phyloP scores from a whole-genome alignment of 2,888 invertebrate genomes.

The Eupithecia pulchellata region DNA sequence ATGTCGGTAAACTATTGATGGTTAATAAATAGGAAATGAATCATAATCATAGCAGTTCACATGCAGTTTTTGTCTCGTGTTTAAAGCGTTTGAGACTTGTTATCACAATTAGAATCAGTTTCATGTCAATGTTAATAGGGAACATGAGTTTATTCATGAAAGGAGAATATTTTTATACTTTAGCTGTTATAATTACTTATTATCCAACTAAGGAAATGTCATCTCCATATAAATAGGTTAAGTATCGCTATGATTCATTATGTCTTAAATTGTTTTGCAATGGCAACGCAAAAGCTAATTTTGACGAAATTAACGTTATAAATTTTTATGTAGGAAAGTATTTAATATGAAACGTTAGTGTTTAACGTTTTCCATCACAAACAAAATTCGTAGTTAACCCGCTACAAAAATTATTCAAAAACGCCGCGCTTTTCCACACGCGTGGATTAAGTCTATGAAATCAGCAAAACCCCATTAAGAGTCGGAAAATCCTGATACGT shows the following conservation, averaged over 20 bases:
- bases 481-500: too few species aligned
- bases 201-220: neutral
- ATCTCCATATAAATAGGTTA: neutral
- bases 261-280: neutral
- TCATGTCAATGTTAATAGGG: constrained; percentile 57
- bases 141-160: constrained; percentile 51
- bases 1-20: constrained; percentile 53
- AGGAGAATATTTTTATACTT: neutral
- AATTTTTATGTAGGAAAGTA: neutral
- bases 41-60: constrained; percentile 55
- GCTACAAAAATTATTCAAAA: too few species aligned
- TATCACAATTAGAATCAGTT: constrained; percentile 62
- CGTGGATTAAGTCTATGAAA: too few species aligned
- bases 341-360: too few species aligned
- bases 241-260: too few species aligned
- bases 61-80: constrained; percentile 60
- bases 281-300: neutral
- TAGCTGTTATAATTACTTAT: neutral
- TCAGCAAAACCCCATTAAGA: too few species aligned
- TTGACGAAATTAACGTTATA: neutral
- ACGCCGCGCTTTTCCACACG: too few species aligned
- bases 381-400: too few species aligned
- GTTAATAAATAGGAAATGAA: constrained; percentile 49
- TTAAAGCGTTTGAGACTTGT: constrained; percentile 54
- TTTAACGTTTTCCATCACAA: too few species aligned